Evolutionary conservation across 2,888 invertebrate species (phyloP).

Genomic region (Machimus rusticus): DNA sequence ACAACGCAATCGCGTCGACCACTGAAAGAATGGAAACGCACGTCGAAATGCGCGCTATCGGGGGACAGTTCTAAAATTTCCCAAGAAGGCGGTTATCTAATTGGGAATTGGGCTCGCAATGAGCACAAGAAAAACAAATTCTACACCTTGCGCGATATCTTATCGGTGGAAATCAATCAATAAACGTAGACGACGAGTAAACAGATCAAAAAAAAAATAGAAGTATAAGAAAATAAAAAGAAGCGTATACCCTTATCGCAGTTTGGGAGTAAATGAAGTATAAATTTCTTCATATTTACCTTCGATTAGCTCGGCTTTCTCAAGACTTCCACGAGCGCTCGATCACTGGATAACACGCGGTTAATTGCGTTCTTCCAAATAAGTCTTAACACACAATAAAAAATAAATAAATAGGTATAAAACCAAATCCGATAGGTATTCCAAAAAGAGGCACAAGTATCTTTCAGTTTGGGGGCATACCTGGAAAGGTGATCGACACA

Average conservation of each 20-base stretch:
- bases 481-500: not conserved
- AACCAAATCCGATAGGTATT: not conserved
- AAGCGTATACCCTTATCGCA: not conserved
- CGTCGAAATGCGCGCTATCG: not conserved
- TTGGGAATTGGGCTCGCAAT: conserved; percentile 39
- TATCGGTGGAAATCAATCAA: conserved; percentile 43
- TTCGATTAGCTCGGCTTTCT: not conserved
- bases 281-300: conserved; percentile 28
- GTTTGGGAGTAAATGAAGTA: not conserved
- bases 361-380: not conserved
- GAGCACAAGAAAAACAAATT: conserved; percentile 44
- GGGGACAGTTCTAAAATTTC: not conserved
- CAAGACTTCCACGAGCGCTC: not conserved
- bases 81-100: conserved; percentile 42
- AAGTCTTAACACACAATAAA: not conserved
- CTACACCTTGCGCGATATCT: conserved; percentile 46
- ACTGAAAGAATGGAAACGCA: not conserved
- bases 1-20: not conserved
- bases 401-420: not conserved
- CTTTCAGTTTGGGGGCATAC: not conserved
- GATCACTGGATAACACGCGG: not conserved
- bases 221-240: not conserved
- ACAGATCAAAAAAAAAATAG: not conserved
- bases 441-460: not conserved
- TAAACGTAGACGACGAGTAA: conserved; percentile 41